Evolutionary conservation across 37 sponge, comb jelly and placozoan species (phyloP), one percentile per base, ranked within the genome.

Genomic region (Lycopodina hypogea): DNA sequence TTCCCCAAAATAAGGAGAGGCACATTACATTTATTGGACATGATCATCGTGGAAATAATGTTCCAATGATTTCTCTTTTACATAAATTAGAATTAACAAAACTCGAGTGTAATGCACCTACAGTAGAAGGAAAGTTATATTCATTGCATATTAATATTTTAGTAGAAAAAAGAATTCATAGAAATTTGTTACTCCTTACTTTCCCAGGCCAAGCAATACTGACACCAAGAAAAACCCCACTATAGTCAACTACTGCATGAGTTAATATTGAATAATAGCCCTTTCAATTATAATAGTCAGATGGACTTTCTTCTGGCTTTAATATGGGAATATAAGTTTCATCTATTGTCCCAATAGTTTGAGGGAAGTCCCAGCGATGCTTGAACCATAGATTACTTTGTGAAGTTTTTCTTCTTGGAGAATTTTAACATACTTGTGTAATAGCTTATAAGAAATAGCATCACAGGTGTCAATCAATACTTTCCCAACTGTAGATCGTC

Each of bases 211-310:
- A 82, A 41, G 75, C 75, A 45, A 82, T 42, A 63, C 42, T 51
- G 21, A 82, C 39, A 82, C 74, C 75, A 35, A 64, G 42, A 53
- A 73, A 82, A 19, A 28, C 28, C 1, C 75, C 75, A 39, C 68
- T 52, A 34, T 45, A 64, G 26, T 82, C 75, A 2, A 82, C 83
- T 11, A 82, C 29, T 37, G 38, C 83, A 9, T 82, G 83, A 1
- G 74, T 30, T 18, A 82, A 28, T 29, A 82, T 63, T 48, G 83
- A 82, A 28, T 82, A 64, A 42, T 42, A 82, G 1, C 75, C 40
- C 50, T 82, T 82, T 73, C 75, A 1, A 42, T 82, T 82, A 35
- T 45, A 82, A 64, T 82, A 82, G 68, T 82, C 83, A 7, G 83
- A 22, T 30, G 75, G 32, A 48, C 42, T 39, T 28, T 82, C 58